Base-by-base conservation (phyloP, 2,888 invertebrate species). In the Pilophorus perplexus region DNA sequence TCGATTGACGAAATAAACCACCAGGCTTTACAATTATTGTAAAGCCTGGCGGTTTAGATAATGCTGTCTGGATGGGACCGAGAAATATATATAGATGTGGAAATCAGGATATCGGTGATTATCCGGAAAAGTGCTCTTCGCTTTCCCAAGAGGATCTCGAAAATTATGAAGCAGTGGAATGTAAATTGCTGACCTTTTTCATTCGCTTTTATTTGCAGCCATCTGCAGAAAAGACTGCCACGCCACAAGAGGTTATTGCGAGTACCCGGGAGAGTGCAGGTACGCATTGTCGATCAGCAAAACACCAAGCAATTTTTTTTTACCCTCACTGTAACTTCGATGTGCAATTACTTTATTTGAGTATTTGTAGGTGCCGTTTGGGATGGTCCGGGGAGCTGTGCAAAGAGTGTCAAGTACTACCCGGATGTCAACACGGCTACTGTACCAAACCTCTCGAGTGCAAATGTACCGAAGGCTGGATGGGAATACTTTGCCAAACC, bases 391-490 rank as follows among this genome's bases (percentile, higher is more conserved):
- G 95, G 0, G 83, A 85, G 44, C 87, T 85, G 10, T 96, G 96
- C 77, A 85, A 87, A 72, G 85, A 90, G 70, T 95, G 94, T 77
- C 88, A 92, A 75, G 85, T 89, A 2, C 80, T 94, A 74, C 94
- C 95, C 0, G 93, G 93, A 71, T 96, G 95, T 78, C 86, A 88
- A 74, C 89, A 93, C 74, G 95, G 96, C 8, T 89, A 85, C 74
- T 96, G 95, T 77, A 85, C 87, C 72, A 88, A 90, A 75, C 93
- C 94, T 2, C 82, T 93, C 37, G 91, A 95, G 77, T 96, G 96
- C 79, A 88, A 87, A 75, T 96, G 96, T 76, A 79, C 86, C 62
- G 87, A 90, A 2, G 95, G 95, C n/a, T 96, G 89, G 83, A 92
- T 90, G 10, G 95, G 95, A 67, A 80, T 92, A 66, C 79, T 92